A percentile compares a stretch with the other conserved stretches of the same genome.
These are phyloP conservation scores for Pipistrellus kuhlii DNA, from an alignment of 2,797 vertebrate species.

Conservation along the genomic window DNA sequence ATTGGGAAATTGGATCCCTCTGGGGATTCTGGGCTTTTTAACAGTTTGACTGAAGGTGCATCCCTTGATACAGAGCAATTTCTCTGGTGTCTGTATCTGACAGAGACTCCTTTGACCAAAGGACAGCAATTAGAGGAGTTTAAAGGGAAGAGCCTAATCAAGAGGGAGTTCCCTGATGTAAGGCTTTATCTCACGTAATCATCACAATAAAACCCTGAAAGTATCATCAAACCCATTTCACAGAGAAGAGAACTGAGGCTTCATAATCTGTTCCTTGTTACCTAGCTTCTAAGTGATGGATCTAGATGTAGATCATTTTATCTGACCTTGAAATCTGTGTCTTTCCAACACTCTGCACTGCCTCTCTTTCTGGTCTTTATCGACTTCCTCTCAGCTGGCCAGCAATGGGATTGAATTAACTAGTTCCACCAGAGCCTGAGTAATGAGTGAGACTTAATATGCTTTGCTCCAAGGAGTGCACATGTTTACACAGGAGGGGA, in stretches of 20 bases:
- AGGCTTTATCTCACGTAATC: not conserved
- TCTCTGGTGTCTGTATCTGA: not conserved
- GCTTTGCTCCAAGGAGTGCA: not conserved
- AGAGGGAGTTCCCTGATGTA: not conserved
- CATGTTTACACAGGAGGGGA: not conserved
- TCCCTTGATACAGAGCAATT: not conserved
- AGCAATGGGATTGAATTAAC: constrained; percentile 18
- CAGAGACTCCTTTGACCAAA: not conserved
- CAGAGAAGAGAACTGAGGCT: not conserved
- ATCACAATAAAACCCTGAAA: not conserved
- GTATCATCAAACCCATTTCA: not conserved
- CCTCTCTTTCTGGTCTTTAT: not conserved
- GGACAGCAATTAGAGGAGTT: not conserved
- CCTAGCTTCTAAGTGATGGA: not conserved
- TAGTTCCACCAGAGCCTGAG: not conserved
- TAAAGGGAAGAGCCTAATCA: not conserved
- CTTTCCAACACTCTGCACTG: not conserved
- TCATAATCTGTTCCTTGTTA: not conserved
- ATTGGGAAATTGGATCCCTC: not conserved
- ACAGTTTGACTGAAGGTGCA: not conserved
- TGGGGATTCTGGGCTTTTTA: not conserved
- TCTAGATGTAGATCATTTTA: not conserved
- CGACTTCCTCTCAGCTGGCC: not conserved
- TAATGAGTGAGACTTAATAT: not conserved
- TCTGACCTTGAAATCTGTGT: not conserved